A percentile compares a stretch with the other conserved stretches of the same genome.
Conservation (phyloP, 2,113 vertebrate genomes). For the Zingel zingel region DNA sequence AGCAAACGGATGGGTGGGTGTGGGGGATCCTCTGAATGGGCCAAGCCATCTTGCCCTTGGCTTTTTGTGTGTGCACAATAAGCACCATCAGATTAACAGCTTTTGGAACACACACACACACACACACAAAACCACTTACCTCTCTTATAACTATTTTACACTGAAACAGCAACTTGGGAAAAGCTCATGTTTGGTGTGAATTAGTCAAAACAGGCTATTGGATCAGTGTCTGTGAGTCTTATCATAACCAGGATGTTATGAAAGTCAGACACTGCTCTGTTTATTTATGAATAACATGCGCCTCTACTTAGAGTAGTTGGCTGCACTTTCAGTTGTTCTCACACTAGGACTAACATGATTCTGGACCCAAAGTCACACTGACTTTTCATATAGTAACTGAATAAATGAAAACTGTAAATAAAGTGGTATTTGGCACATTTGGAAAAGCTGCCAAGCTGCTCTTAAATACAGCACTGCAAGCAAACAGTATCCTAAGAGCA, state of each 20-base stretch:
- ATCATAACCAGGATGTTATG: neutral
- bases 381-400: neutral
- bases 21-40: constrained; percentile 62
- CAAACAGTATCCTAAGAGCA: neutral
- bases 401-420: constrained; percentile 3
- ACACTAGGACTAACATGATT: no score
- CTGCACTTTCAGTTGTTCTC: neutral
- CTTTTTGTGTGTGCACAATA: constrained; percentile 73
- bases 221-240: neutral
- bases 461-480: neutral
- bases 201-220: neutral
- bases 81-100: constrained; percentile 77
- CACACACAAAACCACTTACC: constrained; percentile 32
- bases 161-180: constrained; percentile 27
- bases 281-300: neutral
- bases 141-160: constrained; percentile 36
- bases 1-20: constrained; percentile 36
- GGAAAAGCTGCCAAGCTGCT: neutral
- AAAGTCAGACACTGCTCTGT: constrained; percentile 6
- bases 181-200: constrained; percentile 21
- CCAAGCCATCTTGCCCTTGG: constrained; percentile 67
- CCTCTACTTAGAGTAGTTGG: neutral
- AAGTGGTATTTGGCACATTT: neutral
- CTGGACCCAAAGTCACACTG: neutral
- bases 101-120: constrained; percentile 61